Evolutionary conservation across 2,888 invertebrate genomes (phyloP), one percentile per base, ranked within the genome.

Genomic region (Calliopum simillimum): DNA sequence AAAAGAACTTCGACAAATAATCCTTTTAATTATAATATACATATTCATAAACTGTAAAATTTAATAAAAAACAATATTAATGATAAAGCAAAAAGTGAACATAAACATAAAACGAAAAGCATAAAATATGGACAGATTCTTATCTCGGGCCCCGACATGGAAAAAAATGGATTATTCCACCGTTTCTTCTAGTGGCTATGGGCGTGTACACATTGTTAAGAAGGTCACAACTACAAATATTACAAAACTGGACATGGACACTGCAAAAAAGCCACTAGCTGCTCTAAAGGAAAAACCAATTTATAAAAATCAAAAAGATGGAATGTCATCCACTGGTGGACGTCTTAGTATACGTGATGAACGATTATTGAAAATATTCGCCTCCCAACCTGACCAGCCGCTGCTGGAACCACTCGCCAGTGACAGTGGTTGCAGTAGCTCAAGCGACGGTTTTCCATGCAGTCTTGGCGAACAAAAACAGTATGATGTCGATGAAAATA

Each of bases 101-200:
- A n/a, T n/a, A n/a, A 14, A 59, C 11, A 59, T 1, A 14, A 43
- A 43, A 23, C n/a, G 11, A 6, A 4, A 41, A 6, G n/a, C 2
- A 61, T 44, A 6, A 33, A 67, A 11, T 65, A 83, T 83, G 83
- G 82, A 83, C 76, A 80, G 79, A 49, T 81, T 81, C 73, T 75
- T 82, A 13, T 77, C 74, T 4, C 79, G 81, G 2, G 70, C 77
- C 1, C 76, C 81, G 44, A 76, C 81, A 44, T 83, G 82, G 82
- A 80, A 81, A 71, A 80, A 80, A 1, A 75, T 78, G 63, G 79
- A 76, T 67, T 79, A 80, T 72, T 69, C 75, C 21, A 61, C 76
- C 68, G 51, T 71, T 71, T 46, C 74, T 55, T 68, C 71, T 11
- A 73, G 73, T 1, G 51, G 67, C 43, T 71, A 58, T 6, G 8